These are phyloP conservation scores for Phoeniculus purpureus DNA, from an alignment of 2,797 vertebrate species.

Conservation along the genomic window DNA sequence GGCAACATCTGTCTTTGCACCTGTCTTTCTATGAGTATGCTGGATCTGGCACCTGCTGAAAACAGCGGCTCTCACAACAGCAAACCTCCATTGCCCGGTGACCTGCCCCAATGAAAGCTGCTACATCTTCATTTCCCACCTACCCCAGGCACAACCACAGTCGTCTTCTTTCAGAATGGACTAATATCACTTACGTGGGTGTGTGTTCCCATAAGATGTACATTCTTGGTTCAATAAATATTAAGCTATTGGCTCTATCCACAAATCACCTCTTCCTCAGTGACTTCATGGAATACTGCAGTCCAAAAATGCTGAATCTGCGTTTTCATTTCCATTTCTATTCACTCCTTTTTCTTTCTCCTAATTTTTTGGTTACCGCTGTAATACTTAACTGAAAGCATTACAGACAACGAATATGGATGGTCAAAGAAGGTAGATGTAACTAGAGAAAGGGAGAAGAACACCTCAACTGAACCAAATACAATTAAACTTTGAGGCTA, in stretches of 20 bases:
- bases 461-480: neutral
- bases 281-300: neutral
- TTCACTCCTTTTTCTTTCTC: neutral
- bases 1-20: neutral
- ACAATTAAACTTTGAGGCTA: neutral
- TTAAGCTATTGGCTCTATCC: neutral
- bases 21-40: neutral
- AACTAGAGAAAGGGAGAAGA: neutral
- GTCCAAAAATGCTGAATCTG: neutral
- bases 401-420: neutral
- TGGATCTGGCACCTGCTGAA: neutral
- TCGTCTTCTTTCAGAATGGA: neutral
- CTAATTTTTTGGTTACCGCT: neutral
- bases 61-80: neutral
- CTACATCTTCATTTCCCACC: neutral
- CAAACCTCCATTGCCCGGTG: neutral
- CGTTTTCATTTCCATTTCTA: neutral
- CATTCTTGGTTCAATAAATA: neutral
- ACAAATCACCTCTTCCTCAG: neutral
- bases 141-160: neutral
- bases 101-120: rapidly evolving
- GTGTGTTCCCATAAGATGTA: neutral
- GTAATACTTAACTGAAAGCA: neutral
- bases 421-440: neutral
- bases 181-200: neutral